These are phyloP conservation scores for Erannis defoliaria DNA, from an alignment of 2,888 invertebrate species.

Conservation along the genomic window DNA sequence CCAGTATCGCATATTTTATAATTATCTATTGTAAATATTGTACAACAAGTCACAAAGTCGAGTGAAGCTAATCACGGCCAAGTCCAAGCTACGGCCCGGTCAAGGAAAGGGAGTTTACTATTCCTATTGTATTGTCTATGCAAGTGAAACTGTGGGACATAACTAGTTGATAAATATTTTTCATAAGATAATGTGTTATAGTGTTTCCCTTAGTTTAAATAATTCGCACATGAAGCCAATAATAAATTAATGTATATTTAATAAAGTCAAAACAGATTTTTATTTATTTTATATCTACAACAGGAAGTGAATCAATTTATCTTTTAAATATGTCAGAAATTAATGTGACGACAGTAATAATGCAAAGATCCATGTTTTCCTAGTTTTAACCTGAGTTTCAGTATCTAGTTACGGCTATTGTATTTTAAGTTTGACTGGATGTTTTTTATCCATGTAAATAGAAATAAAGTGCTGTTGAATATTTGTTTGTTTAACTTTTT, in stretches of 20 bases:
- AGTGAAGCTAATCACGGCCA: no score
- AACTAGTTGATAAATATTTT: background rate
- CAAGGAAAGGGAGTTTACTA: background rate
- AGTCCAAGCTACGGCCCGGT: no score
- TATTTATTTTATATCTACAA: background rate
- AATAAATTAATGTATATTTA: background rate
- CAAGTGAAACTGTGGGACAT: background rate
- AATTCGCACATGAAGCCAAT: background rate
- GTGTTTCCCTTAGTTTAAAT: background rate
- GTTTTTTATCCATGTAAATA: slow-evolving; percentile 63
- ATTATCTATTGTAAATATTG: no score
- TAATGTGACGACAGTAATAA: slow-evolving; percentile 3
- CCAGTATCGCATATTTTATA: no score
- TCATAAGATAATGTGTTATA: background rate
- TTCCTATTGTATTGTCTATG: background rate
- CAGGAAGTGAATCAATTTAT: background rate
- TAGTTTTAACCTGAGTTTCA: slow-evolving; percentile 16
- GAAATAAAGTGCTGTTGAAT: slow-evolving; percentile 65
- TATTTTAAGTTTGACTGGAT: slow-evolving; percentile 38
- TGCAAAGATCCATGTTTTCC: slow-evolving; percentile 13
- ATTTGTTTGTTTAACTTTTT: background rate
- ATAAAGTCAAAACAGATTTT: background rate
- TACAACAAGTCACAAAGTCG: no score
- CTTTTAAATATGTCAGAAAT: background rate
- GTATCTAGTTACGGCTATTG: slow-evolving; percentile 14